Base-by-base conservation (phyloP, 2,888 invertebrate species). In the Cosmia trapezina region DNA sequence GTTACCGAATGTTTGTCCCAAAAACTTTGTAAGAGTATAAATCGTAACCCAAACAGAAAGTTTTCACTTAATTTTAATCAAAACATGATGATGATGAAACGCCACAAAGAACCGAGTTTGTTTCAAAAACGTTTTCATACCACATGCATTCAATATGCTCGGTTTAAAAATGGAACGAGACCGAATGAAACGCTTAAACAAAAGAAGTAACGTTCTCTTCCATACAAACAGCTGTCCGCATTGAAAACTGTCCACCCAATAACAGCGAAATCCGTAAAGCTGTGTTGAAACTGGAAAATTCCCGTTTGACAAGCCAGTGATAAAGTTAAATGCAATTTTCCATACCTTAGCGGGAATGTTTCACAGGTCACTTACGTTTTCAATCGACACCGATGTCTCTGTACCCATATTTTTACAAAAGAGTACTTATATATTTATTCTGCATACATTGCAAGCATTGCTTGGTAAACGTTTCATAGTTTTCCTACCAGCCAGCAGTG, bases 331-430 rank as follows among this genome's bases (percentile, higher is more conserved):
- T 70, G 70, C 49, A 73, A 76, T 82, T 78, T 85, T 74, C 45
- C 59, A 66, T 81, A 63, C 71, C 76, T 77, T 51, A 19, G 43
- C 54, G 56, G 59, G 49, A 74, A 70, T 51, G 41, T 85, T 83
- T 85, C 70, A 85, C 79, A 70, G 80, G 72, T 79, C 83, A 79
- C 76, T 83, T 76, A 67, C 70, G 49, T 70, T 83, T 85, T 76
- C 73, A 79, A 72, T 79, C 69, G 64, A 65, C 73, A 69, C 65
- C 72, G 67, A 70, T 57, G 49, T 59, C 54, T 67, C 59, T 51
- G 62, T 51, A 69, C 47, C 41, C 6, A 33, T 51, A 4, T 4
- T 53, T 33, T 66, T 69, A 43, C 33, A 45, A 61, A 56, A 14
- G 9, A 19, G 33, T 53, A 2, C 11, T 2, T 12, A 19, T 6